phyloP scores from a whole-genome alignment of 2,888 invertebrate species.

The Drosophila prolongata region DNA sequence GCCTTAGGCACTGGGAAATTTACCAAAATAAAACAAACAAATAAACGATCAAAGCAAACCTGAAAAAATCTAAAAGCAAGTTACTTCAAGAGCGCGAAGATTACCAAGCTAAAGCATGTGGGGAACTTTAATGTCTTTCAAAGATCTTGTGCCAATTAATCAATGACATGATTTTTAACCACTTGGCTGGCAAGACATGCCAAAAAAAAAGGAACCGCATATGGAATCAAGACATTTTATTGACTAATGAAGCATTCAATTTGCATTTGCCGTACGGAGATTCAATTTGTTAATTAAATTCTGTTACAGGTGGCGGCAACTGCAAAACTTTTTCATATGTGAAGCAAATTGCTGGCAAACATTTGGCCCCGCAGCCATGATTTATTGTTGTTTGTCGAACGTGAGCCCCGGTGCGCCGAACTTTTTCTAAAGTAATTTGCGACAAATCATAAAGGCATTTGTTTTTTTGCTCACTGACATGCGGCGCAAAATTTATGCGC shows the following conservation, averaged over 20 bases:
- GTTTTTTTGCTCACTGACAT: constrained; percentile 42
- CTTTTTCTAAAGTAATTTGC: constrained; percentile 76
- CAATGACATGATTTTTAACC: constrained; percentile 44
- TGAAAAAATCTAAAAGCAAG: constrained; percentile 3
- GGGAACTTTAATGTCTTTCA: constrained; percentile 22
- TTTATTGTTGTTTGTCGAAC: constrained; percentile 76
- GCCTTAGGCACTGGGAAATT: constrained; percentile 21
- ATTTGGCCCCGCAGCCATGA: constrained; percentile 47
- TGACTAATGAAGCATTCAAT: constrained; percentile 71
- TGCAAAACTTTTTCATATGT: constrained; percentile 35
- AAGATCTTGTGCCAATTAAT: constrained; percentile 57
- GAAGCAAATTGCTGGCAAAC: constrained; percentile 19
- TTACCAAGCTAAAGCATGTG: constrained; percentile 16
- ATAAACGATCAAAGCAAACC: constrained; percentile 35
- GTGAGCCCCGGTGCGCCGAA: constrained; percentile 52
- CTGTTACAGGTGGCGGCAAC: constrained; percentile 41
- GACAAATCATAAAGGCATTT: constrained; percentile 73
- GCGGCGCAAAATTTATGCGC: constrained; percentile 68
- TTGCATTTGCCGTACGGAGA: constrained; percentile 44
- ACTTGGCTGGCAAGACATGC: constrained; percentile 6
- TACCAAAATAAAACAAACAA: constrained; percentile 33
- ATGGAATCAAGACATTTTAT: constrained; percentile 30
- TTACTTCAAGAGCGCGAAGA: constrained; percentile 16
- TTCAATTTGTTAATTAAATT: constrained; percentile 72
- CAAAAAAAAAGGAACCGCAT: constrained; percentile 36